Evolutionary conservation across 2,888 invertebrate genomes (phyloP).

Genomic region (Apotomis betuletana): DNA sequence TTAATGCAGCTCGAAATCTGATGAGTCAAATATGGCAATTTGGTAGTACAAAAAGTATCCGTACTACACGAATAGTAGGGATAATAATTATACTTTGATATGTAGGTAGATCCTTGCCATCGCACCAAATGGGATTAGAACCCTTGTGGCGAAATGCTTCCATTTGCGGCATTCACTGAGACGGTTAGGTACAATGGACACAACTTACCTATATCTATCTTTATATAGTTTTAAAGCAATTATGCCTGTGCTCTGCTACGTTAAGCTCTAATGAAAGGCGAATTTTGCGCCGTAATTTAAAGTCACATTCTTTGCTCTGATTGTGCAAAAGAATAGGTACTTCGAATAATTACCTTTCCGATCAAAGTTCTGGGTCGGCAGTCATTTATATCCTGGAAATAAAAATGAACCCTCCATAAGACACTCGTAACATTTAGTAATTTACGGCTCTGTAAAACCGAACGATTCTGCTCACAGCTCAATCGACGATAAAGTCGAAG

Average conservation of each 20-base stretch:
- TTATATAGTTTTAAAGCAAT: not conserved
- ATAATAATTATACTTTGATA: too few species aligned
- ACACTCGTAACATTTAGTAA: constrained; percentile 34
- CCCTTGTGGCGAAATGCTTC: not conserved
- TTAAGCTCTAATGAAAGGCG: not conserved
- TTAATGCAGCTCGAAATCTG: too few species aligned
- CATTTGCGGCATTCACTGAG: not conserved
- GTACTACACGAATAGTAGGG: too few species aligned
- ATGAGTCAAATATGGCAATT: too few species aligned
- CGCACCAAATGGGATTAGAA: not conserved
- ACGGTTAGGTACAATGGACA: not conserved
- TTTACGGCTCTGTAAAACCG: constrained; percentile 31
- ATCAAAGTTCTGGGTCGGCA: not conserved
- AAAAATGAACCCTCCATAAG: constrained; percentile 28
- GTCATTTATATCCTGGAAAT: constrained; percentile 17
- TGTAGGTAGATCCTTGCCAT: too few species aligned
- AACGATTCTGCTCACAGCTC: constrained; percentile 25
- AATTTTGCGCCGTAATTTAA: not conserved
- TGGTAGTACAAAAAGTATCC: too few species aligned
- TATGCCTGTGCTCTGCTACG: not conserved
- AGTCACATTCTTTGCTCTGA: too few species aligned
- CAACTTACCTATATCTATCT: not conserved
- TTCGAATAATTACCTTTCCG: not conserved
- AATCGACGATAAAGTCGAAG: constrained; percentile 31
- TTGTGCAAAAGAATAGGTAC: not conserved